Evolutionary conservation across 2,113 vertebrate species (phyloP), one percentile per base, ranked within the genome.

Genomic region (Crotophaga sulcirostris): DNA sequence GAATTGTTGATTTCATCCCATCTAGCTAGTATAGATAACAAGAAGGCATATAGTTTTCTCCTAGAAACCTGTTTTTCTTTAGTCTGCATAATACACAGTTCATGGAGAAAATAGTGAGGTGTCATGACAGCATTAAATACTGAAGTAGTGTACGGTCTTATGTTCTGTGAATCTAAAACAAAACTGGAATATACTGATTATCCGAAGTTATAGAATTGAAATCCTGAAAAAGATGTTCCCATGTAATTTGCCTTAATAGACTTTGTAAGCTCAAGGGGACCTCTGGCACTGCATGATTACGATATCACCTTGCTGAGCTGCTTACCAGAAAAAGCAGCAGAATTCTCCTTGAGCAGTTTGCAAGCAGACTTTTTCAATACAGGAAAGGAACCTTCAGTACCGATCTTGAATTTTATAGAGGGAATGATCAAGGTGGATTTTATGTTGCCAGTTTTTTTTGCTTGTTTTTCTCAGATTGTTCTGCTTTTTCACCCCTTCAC

Each of bases 201-300:
- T 96, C 78, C 86, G 90, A 88, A 86, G 44, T 60, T 93, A 40
- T 56, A 60, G 78, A 90, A 82, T 20, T 86, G 52, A 91, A 95
- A 64, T 88, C 52, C 76, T 88, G 79, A 72, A 90, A 87, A 94
- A 74, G 55, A 62, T 88, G 24, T 92, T 94, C 93, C 86, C 15
- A 16, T 93, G 83, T 96, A 90, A 91, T 95, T 95, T 96, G 47
- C 78, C 95, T 93, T 95, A 94, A 90, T 72, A 94, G 88, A 93
- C 56, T 86, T 96, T 60, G 55, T 91, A 91, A 90, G 82, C 78
- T 96, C 74, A 77, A 74, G 82, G 87, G 79, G 82, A 69, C 29
- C 67, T 84, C 82, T 90, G 90, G 83, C 79, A 67, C 59, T 1
- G 5, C 24, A 74, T 86, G 94, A 95, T 93, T 93, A 90, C 21